These are phyloP conservation scores for Cephus pygmeus DNA, from an alignment of 2,888 invertebrate species.

Conservation along the genomic window DNA sequence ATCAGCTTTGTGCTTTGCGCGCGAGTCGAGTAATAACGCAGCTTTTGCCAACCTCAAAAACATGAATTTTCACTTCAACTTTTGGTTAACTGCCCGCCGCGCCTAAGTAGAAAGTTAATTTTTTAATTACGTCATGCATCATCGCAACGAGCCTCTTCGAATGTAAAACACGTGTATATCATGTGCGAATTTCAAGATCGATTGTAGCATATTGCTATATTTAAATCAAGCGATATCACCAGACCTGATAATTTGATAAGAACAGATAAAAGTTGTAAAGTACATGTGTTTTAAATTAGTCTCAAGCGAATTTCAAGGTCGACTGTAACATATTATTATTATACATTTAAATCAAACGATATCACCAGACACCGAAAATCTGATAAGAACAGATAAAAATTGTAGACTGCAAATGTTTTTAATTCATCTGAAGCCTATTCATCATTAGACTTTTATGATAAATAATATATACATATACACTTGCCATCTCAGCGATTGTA, in stretches of 20 bases:
- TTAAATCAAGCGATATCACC: background rate
- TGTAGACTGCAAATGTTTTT: conserved; percentile 10
- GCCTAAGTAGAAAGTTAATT: conserved; percentile 63
- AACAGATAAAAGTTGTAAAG: conserved; percentile 26
- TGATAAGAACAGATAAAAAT: conserved; percentile 19
- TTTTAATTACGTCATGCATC: conserved; percentile 53
- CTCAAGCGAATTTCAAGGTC: no score
- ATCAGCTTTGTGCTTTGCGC: conserved; percentile 64
- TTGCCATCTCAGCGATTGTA: conserved; percentile 30
- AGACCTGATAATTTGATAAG: background rate
- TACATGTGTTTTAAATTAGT: background rate
- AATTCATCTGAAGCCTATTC: background rate
- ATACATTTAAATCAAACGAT: no score
- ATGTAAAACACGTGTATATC: background rate
- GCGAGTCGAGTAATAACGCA: conserved; percentile 50
- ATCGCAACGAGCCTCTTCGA: conserved; percentile 5
- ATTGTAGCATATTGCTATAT: no score
- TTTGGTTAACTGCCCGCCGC: conserved; percentile 57
- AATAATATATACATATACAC: background rate
- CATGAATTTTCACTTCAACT: conserved; percentile 66
- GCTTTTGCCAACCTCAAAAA: conserved; percentile 56
- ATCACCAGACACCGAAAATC: background rate
- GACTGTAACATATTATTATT: no score
- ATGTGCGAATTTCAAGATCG: background rate
- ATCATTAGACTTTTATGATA: background rate